Evolutionary conservation across 35 echinoderm and acorn worm genomes (phyloP), one percentile per base, ranked within the genome.

Genomic region (Apostichopus japonicus): DNA sequence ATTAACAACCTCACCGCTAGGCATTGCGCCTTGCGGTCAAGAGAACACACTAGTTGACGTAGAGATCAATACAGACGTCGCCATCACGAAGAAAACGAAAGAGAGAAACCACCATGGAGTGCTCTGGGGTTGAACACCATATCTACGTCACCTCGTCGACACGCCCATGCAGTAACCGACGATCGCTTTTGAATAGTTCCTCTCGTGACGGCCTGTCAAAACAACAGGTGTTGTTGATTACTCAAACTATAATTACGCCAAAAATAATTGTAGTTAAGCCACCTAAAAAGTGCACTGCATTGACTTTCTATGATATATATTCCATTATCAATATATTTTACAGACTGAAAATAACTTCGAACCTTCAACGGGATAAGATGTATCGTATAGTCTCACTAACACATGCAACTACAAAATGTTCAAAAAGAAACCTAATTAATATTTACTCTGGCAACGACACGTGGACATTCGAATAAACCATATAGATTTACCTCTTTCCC

Each of bases 11-110:
- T 84, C 56, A 58, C 54, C 55, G 15, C 54, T 16, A 59, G 81
- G 24, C 15, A 84, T 84, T 84, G 56, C 81, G 54, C 81, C 81
- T 58, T 58, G 14, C 81, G 81, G 81, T 84, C 81, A 84, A 84
- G 55, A 57, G 54, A 84, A n/a, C 17, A 58, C 55, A 51, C 54
- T 16, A 58, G 81, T 58, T 84, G 54, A 84, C 24, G 11, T 23
- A 84, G n/a, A 8, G 17, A 56, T 84, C 53, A 58, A 84, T 84
- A 23, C 5, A 57, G 2, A 57, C 57, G 53, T 58, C 54, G 53
- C 54, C 81, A 57, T 57, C 22, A 57, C 56, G 6, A 8, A 61
- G 7, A 53, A 84, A 84, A 16, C 21, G 5, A n/a, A 75, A 75
- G n/a, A 75, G 17, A 75, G 17, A 75, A 75, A n/a, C 13, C 1